Conservation (phyloP, 1,140 invertebrate species). For the Drosophila gunungcola region DNA sequence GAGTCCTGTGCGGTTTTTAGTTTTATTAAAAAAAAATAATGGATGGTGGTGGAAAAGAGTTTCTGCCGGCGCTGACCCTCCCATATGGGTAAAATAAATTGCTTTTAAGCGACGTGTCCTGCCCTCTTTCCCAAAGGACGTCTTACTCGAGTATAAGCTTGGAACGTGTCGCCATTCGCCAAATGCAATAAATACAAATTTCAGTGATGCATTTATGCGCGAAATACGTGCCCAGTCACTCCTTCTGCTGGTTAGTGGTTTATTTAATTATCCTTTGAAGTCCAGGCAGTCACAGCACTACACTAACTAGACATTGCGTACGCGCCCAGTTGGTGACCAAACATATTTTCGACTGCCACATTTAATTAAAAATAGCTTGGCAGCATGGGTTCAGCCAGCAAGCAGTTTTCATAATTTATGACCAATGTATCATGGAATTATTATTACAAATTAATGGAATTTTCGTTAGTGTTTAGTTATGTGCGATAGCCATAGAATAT, state of each 20-base stretch:
- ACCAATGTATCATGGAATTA: slow-evolving; percentile 56
- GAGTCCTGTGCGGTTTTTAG: slow-evolving; percentile 42
- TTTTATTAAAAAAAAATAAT: slow-evolving; percentile 49
- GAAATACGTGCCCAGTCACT: slow-evolving; percentile 41
- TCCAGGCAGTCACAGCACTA: slow-evolving; percentile 10
- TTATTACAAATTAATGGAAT: slow-evolving; percentile 71
- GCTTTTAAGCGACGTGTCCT: slow-evolving; percentile 58
- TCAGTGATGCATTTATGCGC: slow-evolving; percentile 55
- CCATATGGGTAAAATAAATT: slow-evolving; percentile 64
- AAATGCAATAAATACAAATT: slow-evolving; percentile 72
- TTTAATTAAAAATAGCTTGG: slow-evolving; percentile 24
- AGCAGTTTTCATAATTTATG: slow-evolving; percentile 45
- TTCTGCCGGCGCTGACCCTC: slow-evolving; percentile 36
- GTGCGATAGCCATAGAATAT: slow-evolving; percentile 67
- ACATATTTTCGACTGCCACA: slow-evolving; percentile 38
- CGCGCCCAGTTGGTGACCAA: slow-evolving; percentile 17
- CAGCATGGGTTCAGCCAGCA: not conserved
- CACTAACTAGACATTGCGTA: slow-evolving; percentile 41
- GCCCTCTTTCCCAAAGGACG: slow-evolving; percentile 25
- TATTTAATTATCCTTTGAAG: slow-evolving; percentile 49
- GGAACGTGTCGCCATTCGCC: slow-evolving; percentile 45
- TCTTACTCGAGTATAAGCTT: not conserved
- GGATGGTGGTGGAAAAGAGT: slow-evolving; percentile 34
- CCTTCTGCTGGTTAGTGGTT: slow-evolving; percentile 7
- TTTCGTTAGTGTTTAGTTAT: slow-evolving; percentile 61